Evolutionary conservation across 2,797 vertebrate species (phyloP), one percentile per base, ranked within the genome.

Genomic region (Benthosema pterotum): DNA sequence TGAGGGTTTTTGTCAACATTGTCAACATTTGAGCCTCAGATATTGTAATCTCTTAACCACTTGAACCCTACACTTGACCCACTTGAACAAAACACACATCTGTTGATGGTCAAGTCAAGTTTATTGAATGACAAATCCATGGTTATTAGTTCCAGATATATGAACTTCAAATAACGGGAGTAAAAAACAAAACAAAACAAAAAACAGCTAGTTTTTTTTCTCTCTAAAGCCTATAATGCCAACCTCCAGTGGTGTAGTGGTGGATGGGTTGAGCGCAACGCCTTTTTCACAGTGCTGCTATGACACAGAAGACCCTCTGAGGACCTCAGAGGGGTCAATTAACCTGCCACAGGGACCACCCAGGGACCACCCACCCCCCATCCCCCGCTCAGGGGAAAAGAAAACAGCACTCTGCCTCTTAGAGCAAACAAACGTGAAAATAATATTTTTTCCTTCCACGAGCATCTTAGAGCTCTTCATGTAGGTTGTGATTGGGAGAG

Each of bases 91-190:
- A n/a, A n/a, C n/a, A 25, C 5, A 19, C 19, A 57, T 12, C 12
- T 11, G 15, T 32, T 25, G 49, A 46, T 61, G 52, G 28, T 52
- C 38, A 52, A 52, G 60, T 57, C 48, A 38, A 38, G 32, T 69
- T 69, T 69, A 69, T 69, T 69, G 15, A 52, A 57, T 63, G 67
- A 54, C 42, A 59, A 63, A 46, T 63, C 7, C 54, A 43, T 51
- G 56, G 51, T 51, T 43, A 45, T 42, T 22, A 16, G 16, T 48
- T 60, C 28, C 53, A 60, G 51, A 55, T 47, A 48, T 17, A 67
- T 42, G 42, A 59, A 61, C 9, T 47, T 19, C 38, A 45, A 65
- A 57, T 57, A 58, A 52, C 50, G 50, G 50, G 56, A 62, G 59
- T 69, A 62, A 48, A 59, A 62, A 63, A 62, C 53, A 52, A 57